Evolutionary conservation across 1,140 invertebrate genomes (phyloP), one percentile per base, ranked within the genome.

Genomic region (Dendrolimus punctatus): DNA sequence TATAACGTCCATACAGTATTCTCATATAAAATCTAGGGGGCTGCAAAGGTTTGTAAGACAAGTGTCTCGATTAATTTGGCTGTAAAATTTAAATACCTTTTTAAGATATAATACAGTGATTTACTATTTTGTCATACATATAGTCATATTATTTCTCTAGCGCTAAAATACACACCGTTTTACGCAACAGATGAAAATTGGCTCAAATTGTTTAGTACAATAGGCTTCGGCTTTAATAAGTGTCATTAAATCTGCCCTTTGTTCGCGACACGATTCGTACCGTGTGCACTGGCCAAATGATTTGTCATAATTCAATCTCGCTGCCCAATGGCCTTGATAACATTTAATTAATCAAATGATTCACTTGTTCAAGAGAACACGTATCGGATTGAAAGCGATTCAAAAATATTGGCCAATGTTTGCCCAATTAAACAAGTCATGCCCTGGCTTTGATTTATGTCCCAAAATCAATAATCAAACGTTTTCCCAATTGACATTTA

Each of bases 171-270:
- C 4, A 37, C 5, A 37, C 6, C 38, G 46, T 8, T 46, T 5
- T 37, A 4, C 36, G 6, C 46, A 36, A 36, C 46, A 46, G 3
- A 23, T 23, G 23, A 36, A 46, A 46, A 46, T 36, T 23, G 23
- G 23, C n/a, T 46, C 10, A 46, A 46, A 23, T 23, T 23, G 23
- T 23, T 23, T 23, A 23, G 23, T 38, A 46, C 46, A 43, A 60
- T 54, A 49, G 51, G 8, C 46, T 44, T 39, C 43, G 43, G 51
- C 49, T 49, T 58, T 58, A 52, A 62, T 56, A 52, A 53, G 56
- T 9, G 43, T 47, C 45, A 58, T 63, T 63, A 63, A 49, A 54
- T 63, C 55, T 63, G 57, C 57, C 57, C 61, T 59, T 63, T 57
- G 48, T 55, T 57, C 48, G 49, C 46, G 41, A 50, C 43, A 51